Evolutionary conservation across 2,797 vertebrate genomes (phyloP).

Genomic region (Antennarius maculatus): DNA sequence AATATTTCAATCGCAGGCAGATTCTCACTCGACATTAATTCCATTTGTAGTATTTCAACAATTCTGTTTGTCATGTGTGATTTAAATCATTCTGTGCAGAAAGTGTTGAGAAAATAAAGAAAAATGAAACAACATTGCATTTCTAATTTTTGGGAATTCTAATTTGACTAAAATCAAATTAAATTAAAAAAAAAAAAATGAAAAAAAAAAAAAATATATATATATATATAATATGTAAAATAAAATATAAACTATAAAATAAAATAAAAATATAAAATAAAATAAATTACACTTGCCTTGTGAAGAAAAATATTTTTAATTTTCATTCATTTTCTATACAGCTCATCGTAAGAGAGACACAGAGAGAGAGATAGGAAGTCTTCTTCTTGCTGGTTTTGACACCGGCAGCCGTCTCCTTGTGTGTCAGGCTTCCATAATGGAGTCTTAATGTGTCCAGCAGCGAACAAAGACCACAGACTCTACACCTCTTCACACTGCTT

Average conservation of each 20-base stretch:
- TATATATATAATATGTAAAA: too few species aligned
- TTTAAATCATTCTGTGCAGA: neutral
- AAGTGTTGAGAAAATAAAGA: neutral
- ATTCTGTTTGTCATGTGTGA: too few species aligned
- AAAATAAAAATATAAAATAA: neutral
- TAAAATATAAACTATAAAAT: too few species aligned
- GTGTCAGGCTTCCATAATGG: constrained; percentile 76
- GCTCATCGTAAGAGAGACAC: neutral
- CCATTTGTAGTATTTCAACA: neutral
- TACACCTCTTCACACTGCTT: constrained; percentile 65
- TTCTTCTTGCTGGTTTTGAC: constrained; percentile 70
- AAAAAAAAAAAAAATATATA: too few species aligned
- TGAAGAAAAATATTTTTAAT: neutral
- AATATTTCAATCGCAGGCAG: neutral
- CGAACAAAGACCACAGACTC: constrained; percentile 78
- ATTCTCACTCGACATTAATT: neutral
- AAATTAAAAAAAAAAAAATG: too few species aligned
- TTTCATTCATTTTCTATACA: too few species aligned
- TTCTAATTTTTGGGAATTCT: neutral
- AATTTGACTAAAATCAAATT: too few species aligned
- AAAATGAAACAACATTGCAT: neutral
- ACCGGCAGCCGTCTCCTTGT: constrained; percentile 64
- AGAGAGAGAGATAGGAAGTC: constrained; percentile 24
- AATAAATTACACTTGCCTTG: neutral
- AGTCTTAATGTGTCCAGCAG: constrained; percentile 78